Percentiles rank a stretch among this genome's conserved stretches.
Conservation (phyloP, 2,113 vertebrate genomes). For the Heteronetta atricapilla region DNA sequence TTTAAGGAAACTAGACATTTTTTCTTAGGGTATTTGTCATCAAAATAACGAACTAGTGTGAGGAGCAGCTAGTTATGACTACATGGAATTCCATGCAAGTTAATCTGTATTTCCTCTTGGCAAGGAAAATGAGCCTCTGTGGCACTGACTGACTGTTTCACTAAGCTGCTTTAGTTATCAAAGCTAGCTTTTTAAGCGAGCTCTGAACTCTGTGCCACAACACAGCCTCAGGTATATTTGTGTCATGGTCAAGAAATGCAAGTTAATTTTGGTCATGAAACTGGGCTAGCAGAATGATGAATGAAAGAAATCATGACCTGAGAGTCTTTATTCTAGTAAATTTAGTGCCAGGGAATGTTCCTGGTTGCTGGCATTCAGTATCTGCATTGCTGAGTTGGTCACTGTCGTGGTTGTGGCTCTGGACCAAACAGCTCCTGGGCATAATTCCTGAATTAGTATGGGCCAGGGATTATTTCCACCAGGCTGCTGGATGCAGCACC, state of each 20-base stretch:
- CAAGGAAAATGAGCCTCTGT: background rate
- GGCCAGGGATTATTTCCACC: background rate
- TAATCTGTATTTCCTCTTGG: background rate
- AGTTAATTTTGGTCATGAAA: background rate
- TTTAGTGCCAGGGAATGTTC: background rate
- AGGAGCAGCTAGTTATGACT: background rate
- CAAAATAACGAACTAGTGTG: background rate
- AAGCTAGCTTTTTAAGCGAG: background rate
- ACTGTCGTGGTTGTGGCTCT: fast-evolving
- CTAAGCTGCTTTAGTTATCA: background rate
- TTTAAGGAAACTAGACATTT: background rate
- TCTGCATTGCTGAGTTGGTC: background rate
- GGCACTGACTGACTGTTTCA: background rate
- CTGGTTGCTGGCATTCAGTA: background rate
- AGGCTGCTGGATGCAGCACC: background rate
- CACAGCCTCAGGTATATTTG: background rate
- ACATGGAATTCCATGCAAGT: background rate
- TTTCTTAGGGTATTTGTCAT: background rate
- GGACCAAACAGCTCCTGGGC: background rate
- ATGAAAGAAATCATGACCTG: background rate
- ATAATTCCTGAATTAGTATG: background rate
- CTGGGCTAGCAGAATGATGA: background rate
- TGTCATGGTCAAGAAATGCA: background rate
- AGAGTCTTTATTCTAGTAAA: background rate
- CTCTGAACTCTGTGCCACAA: background rate